Base-by-base conservation (phyloP, 2,113 vertebrate genomes). In the Indri indri region DNA sequence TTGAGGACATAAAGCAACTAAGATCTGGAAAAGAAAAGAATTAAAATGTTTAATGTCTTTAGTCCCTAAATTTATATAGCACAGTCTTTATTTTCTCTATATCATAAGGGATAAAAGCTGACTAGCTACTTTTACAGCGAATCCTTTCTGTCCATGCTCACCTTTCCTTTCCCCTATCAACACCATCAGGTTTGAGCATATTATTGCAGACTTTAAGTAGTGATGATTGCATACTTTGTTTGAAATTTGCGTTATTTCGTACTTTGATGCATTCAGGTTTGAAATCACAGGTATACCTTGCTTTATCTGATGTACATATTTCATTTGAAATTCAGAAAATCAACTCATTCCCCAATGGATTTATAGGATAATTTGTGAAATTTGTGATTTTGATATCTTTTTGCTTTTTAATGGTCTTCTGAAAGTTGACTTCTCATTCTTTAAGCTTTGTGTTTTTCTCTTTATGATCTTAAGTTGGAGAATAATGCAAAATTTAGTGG, bases 281-380 rank as follows among this genome's bases (percentile, higher is more conserved):
- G 45, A 93, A 95, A 70, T 87, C 74, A 93, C 40, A 92, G 22
- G 7, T 63, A 40, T 84, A n/a, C 1, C 79, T 82, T 96, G 14
- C 40, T 82, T 82, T 73, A 42, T 73, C 82, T 79, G 79, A 80
- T 40, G 77, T 81, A 71, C 1, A 89, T 7, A n/a, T 83, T 85
- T 82, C 74, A 89, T 76, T 74, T 86, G 59, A 79, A 95, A 95
- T 95, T 92, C 30, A 90, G 37, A 77, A 91, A 96, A 81, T 70
- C 27, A 70, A 85, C 63, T 91, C 10, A 89, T 95, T 89, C 17
- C 18, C 45, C 65, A 76, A 0, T 86, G 34, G 1, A 68, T 30
- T 92, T 90, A 66, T 34, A 87, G 23, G 34, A 87, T 54, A 77
- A 42, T 32, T 79, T 96, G 74, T 88, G 2, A 90, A 85, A 90